Base-by-base conservation (phyloP, 2,797 vertebrate species). In the Diglossa cyanea region DNA sequence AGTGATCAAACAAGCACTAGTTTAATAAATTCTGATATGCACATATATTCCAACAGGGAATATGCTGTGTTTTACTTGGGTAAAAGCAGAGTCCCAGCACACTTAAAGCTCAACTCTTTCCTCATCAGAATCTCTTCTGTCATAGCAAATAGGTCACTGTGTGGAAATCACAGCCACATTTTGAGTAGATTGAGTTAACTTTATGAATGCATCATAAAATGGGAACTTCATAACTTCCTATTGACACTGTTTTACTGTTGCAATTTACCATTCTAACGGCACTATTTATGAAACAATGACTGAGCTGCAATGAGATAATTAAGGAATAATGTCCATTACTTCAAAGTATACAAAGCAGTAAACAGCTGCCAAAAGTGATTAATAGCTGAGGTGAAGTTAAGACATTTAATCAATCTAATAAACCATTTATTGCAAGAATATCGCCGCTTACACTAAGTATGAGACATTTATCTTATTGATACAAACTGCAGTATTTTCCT, bases 361-460 rank as follows among this genome's bases (percentile, higher is more conserved):
- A 97, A 97, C 95, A 97, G 92, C 75, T 94, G 95, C 86, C 94
- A 96, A 95, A 92, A 96, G 81, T 96, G 96, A 97, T 97, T 97
- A 97, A 97, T 94, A 94, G 95, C 90, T 14, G 48, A 90, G 95
- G 93, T 62, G 94, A 95, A 96, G 73, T 75, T 50, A 81, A 87
- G 84, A 81, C 74, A 89, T 88, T 86, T 96, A 92, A 96, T 96
- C 95, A 94, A 95, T 95, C 95, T 94, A 93, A 95, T 94, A 95
- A 95, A 94, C 86, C 63, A 58, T 91, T 92, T 92, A 92, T 89
- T 95, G 88, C 70, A 81, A 79, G 86, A 93, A 81, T 74, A 81
- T 45, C 87, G 58, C 3, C 0, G 60, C 63, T 87, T 86, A 93
- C 67, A 86, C 54, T 70, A 89, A 86, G 71, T 92, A 70, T 2